Evolutionary conservation across 2,113 vertebrate species (phyloP), one percentile per base, ranked within the genome.

Genomic region (Eulemur rufifrons): DNA sequence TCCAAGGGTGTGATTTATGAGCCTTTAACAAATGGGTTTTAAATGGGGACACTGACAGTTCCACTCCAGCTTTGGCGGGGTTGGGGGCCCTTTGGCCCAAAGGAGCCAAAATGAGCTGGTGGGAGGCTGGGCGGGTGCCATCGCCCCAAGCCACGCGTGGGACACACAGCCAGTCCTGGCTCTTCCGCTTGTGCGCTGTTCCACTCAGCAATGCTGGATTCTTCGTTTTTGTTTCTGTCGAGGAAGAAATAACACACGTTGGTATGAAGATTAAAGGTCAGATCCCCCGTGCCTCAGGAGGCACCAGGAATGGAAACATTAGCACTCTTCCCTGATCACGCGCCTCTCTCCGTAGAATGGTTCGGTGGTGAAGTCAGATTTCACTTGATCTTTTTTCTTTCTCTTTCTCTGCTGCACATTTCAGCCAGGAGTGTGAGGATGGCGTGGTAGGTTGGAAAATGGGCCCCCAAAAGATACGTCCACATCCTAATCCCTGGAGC

Each of bases 1-100:
- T 87, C 86, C 8, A 2, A 74, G 66, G 77, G 37, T 47, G 64
- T 94, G 97, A 92, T 89, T 86, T 86, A 88, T 95, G 94, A 94
- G 56, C 64, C 82, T 74, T 59, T 42, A 50, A 56, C 64, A 59
- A 14, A 42, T 71, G 93, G 87, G 45, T 56, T 91, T 96, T 85
- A 89, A 91, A 88, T 64, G 82, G 52, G 61, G 64, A 34, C 56
- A 54, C 64, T 59, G 87, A 76, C 69, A 91, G 64, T 84, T 91
- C 17, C 27, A 50, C 77, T 42, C 71, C 1, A 5, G 54, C 69
- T 23, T 7, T 47, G 54, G 61, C n/a, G 39, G 56, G 37, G 37
- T 0, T 39, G 52, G 73, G 80, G 69, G 50, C 7, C 39, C 37
- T n/a, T 3, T 2, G 42, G 64, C 45, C 73, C 71, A 9, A 47